Evolutionary conservation across 2,113 vertebrate genomes (phyloP).

Genomic region (Eubucco bourcierii): DNA sequence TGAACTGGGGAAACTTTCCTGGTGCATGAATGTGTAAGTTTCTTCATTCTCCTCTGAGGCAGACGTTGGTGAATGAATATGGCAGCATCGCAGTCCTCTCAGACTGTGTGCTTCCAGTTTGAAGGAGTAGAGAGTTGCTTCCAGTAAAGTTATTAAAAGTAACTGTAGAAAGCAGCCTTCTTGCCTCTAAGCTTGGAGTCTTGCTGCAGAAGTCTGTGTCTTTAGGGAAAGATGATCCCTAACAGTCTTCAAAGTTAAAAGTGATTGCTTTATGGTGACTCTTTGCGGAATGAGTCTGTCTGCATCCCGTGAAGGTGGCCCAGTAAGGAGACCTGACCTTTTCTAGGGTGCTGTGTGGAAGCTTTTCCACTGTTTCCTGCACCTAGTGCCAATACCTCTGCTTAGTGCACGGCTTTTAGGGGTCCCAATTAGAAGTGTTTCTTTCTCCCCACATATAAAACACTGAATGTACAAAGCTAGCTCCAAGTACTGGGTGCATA

Average conservation of each 20-base stretch:
- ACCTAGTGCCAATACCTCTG: not conserved
- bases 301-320: not conserved
- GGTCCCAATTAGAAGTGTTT: not conserved
- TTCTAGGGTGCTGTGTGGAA: not conserved
- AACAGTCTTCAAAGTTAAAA: not conserved
- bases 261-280: not conserved
- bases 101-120: not conserved
- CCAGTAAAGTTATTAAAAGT: not conserved
- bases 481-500: not conserved
- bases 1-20: not conserved
- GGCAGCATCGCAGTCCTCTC: not conserved
- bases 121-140: not conserved
- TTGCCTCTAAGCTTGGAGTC: not conserved
- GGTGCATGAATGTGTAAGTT: not conserved
- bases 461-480: not conserved
- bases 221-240: not conserved
- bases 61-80: not conserved
- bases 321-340: not conserved
- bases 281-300: not conserved
- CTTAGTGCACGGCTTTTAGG: not conserved
- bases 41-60: not conserved
- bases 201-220: not conserved
- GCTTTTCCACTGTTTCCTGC: not conserved
- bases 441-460: not conserved
- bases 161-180: not conserved